Evolutionary conservation across 2,797 vertebrate species (phyloP).

Genomic region (Myripristis jacobus): DNA sequence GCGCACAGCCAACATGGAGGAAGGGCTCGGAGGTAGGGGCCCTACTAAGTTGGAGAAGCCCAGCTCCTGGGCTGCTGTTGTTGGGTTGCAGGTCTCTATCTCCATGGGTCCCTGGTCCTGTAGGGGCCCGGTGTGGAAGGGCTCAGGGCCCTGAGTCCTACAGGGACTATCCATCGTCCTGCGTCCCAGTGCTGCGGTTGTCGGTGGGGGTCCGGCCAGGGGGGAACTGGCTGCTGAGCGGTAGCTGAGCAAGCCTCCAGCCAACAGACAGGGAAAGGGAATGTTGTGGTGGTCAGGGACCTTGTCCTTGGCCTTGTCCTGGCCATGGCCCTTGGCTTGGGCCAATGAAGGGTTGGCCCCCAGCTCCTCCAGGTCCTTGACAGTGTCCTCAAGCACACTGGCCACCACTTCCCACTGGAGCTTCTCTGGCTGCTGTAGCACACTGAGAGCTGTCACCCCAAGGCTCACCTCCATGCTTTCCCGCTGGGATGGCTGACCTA

Average conservation of each 20-base stretch:
- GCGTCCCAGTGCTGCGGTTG: slow-evolving; percentile 63
- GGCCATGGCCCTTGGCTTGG: slow-evolving; percentile 90
- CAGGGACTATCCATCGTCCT: slow-evolving; percentile 90
- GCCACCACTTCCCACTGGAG: slow-evolving; percentile 99
- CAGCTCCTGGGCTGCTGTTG: slow-evolving; percentile 88
- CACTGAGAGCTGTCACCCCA: slow-evolving; percentile 93
- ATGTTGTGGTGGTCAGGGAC: slow-evolving; percentile 96
- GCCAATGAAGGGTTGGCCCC: slow-evolving; percentile 92
- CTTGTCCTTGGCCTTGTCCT: slow-evolving; percentile 93
- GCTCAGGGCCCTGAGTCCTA: slow-evolving; percentile 92
- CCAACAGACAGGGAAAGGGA: slow-evolving; percentile 98
- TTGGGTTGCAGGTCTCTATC: slow-evolving; percentile 91
- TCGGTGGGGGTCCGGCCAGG: slow-evolving; percentile 84
- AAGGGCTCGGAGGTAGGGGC: slow-evolving; percentile 72
- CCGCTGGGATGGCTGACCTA: slow-evolving; percentile 95
- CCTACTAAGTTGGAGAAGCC: slow-evolving; percentile 82
- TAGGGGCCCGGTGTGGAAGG: slow-evolving; percentile 64
- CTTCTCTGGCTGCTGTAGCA: slow-evolving; percentile 98
- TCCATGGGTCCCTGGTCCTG: slow-evolving; percentile 94
- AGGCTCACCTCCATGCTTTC: slow-evolving; percentile 96
- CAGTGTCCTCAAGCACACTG: slow-evolving; percentile 97
- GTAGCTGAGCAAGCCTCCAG: slow-evolving; percentile 95
- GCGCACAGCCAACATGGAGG: slow-evolving; percentile 79
- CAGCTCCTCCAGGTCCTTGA: slow-evolving; percentile 98
- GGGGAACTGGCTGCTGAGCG: slow-evolving; percentile 91